A percentile compares a stretch with the other conserved stretches of the same genome.
These are phyloP conservation scores for Naso thynnoides DNA, from an alignment of 2,797 vertebrate genomes.

Conservation along the genomic window DNA sequence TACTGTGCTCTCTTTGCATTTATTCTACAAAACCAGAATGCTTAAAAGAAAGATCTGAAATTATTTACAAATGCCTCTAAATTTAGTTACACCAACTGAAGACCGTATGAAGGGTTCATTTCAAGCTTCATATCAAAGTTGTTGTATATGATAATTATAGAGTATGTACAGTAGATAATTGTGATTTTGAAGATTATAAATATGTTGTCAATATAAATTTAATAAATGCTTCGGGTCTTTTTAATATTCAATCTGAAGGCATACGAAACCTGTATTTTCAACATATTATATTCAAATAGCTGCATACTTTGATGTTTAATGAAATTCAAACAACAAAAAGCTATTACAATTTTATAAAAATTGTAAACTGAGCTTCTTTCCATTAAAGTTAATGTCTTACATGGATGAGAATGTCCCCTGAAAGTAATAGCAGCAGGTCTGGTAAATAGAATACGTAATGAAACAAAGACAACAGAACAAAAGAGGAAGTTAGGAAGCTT, in stretches of 20 bases:
- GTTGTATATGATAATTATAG: slow-evolving; percentile 14
- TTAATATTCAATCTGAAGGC: neutral
- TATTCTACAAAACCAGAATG: neutral
- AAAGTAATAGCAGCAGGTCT: neutral
- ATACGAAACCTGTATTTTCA: neutral
- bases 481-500: neutral
- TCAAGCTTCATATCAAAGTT: slow-evolving; percentile 14
- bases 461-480: neutral
- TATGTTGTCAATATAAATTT: slow-evolving; percentile 20
- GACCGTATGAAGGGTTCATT: slow-evolving; percentile 10
- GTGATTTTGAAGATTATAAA: no score
- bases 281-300: slow-evolving; percentile 7
- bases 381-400: slow-evolving; percentile 9
- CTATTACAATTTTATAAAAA: neutral
- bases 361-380: neutral
- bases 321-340: neutral
- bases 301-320: neutral
- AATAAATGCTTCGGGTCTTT: neutral
- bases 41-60: slow-evolving; percentile 20
- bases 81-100: slow-evolving; percentile 4
- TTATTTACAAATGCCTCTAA: slow-evolving; percentile 7
- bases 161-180: neutral
- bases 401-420: neutral
- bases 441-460: neutral
- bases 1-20: neutral